Conservation (phyloP, 64 coral and sea anemone genomes). For the Astreopora myriophthalma region DNA sequence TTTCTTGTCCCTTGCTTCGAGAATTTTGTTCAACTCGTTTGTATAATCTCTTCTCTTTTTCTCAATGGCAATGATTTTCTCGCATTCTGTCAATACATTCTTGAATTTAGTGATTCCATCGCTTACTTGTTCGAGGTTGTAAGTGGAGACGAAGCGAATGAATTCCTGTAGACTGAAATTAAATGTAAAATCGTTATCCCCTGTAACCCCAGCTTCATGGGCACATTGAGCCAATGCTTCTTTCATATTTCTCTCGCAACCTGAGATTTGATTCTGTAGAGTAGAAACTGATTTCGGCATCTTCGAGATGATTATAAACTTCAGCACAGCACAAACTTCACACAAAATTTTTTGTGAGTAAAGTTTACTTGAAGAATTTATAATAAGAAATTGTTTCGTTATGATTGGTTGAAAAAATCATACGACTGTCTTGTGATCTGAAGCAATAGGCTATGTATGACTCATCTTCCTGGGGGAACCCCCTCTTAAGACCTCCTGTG, state of each 20-base stretch:
- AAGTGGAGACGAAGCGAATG: neutral
- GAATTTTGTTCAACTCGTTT: neutral
- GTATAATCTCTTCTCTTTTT: neutral
- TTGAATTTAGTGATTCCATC: neutral
- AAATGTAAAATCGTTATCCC: neutral
- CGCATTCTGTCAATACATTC: neutral
- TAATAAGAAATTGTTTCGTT: too few species aligned
- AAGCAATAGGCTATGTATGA: too few species aligned
- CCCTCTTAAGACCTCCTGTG: too few species aligned
- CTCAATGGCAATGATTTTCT: neutral
- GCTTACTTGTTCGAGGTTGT: neutral
- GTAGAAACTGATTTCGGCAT: too few species aligned
- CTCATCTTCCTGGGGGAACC: too few species aligned
- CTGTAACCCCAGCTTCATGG: neutral
- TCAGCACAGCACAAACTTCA: too few species aligned
- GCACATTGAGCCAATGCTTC: neutral
- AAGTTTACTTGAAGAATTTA: too few species aligned
- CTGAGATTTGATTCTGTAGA: too few species aligned
- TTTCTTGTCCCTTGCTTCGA: neutral
- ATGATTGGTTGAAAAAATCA: too few species aligned
- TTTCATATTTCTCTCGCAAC: neutral
- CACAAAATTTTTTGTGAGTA: too few species aligned
- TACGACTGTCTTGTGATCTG: too few species aligned
- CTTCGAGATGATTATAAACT: too few species aligned
- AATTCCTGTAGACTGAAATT: neutral